A percentile compares a stretch with the other conserved stretches of the same genome.
These are phyloP conservation scores for Rhinichthys klamathensis DNA, from an alignment of 2,113 vertebrate species.

Conservation along the genomic window DNA sequence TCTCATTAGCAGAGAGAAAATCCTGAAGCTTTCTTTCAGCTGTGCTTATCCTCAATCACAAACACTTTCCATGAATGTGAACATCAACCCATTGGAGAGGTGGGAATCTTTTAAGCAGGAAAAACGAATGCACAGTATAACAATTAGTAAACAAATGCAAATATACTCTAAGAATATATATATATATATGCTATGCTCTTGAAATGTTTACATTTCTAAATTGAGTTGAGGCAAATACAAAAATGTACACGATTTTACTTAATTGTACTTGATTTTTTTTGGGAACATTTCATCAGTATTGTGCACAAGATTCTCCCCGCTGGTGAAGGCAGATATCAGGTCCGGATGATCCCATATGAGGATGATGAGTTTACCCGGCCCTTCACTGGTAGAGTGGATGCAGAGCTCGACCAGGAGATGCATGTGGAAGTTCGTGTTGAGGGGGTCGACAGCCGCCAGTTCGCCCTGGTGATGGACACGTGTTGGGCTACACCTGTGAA, in stretches of 20 bases:
- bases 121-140: neutral
- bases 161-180: neutral
- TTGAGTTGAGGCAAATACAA: too few relatives aligned
- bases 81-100: conserved; percentile 36
- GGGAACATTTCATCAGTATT: conserved; percentile 53
- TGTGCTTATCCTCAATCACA: conserved; percentile 36
- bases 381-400: conserved; percentile 30
- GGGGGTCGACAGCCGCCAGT: conserved; percentile 64
- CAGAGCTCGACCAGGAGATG: conserved; percentile 61
- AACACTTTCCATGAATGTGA: conserved; percentile 25
- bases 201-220: too few relatives aligned
- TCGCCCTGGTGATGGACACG: conserved; percentile 64
- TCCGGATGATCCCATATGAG: too few relatives aligned
- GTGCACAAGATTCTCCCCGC: conserved; percentile 60
- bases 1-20: conserved; percentile 29
- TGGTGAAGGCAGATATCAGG: conserved; percentile 60
- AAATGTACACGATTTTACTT: too few relatives aligned
- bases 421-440: conserved; percentile 63
- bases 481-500: conserved; percentile 74
- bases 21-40: conserved; percentile 32
- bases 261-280: neutral
- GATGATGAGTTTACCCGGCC: too few relatives aligned
- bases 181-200: too few relatives aligned
- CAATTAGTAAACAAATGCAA: too few relatives aligned
- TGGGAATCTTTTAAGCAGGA: neutral